Evolutionary conservation across 1,140 invertebrate species (phyloP), one percentile per base, ranked within the genome.

Genomic region (Papilio dardanus): DNA sequence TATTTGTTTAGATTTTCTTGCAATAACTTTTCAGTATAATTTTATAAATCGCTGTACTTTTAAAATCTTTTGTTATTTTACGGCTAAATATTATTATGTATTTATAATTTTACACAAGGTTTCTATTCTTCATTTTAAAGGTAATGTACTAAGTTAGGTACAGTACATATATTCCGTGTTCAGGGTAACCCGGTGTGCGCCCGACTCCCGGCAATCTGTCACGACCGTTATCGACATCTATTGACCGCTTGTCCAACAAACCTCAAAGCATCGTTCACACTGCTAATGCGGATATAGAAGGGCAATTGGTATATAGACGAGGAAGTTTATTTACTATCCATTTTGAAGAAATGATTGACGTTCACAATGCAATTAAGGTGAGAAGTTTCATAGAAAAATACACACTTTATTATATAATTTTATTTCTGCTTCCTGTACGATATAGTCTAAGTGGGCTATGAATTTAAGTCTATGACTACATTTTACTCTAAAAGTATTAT

Each of bases 201-300:
- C 71, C 37, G 35, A 37, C 35, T 37, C 10, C 67, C 58, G 31
- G 21, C 46, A 75, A 84, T 78, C 77, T 77, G 83, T 84, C 69
- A 81, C 81, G 74, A 84, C 83, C 83, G 83, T 84, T 84, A 84
- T 66, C 68, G 37, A 75, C 76, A 62, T 79, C 66, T 76, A 77
- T 69, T 69, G 67, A 76, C 81, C 77, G 77, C 66, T 73, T 77
- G 76, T 78, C 77, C 77, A 73, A 77, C 54, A 74, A 78, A 76
- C 76, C 79, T 77, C 73, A 58, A 37, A 35, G 67, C 67, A 40
- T 69, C 67, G 35, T 37, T 69, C 19, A 6, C 31, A 40, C 35
- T 69, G 33, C 67, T n/a, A 69, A 69, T 69, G 67, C 67, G 67
- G 67, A 69, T 40, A 37, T 35, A 35, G 19, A 21, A 69, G 33